Conservation (phyloP, 2,113 vertebrate species). For the Synodontis membranacea region DNA sequence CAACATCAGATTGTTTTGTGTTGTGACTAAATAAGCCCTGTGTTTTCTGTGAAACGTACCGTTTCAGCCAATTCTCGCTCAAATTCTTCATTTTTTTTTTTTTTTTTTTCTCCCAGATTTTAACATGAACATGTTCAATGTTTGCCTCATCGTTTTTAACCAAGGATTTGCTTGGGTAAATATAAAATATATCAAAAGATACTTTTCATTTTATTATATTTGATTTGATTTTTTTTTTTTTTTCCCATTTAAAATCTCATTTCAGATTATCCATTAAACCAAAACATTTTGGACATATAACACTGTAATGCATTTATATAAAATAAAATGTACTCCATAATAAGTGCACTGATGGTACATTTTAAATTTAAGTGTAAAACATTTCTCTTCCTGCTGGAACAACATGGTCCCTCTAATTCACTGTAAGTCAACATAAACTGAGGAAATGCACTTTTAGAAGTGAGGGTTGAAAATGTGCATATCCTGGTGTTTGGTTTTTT, state of each 20-base stretch:
- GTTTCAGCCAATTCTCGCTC: background rate
- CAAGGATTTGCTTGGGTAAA: background rate
- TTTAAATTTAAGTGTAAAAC: background rate
- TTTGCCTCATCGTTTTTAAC: background rate
- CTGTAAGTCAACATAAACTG: background rate
- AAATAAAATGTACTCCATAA: background rate
- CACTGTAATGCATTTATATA: background rate
- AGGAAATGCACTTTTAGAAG: background rate
- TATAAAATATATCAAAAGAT: background rate
- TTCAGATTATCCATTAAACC: background rate
- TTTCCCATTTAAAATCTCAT: background rate
- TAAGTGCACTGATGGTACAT: background rate
- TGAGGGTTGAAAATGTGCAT: background rate
- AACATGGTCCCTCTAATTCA: background rate
- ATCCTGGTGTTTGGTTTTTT: background rate
- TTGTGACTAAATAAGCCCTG: slow-evolving; percentile 6
- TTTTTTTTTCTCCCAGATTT: background rate
- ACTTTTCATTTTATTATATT: background rate
- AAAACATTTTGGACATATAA: background rate
- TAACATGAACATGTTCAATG: background rate
- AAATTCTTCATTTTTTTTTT: background rate
- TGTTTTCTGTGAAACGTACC: slow-evolving; percentile 21
- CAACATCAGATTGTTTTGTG: slow-evolving; percentile 7
- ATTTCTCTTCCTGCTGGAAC: background rate
- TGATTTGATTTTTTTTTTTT: background rate